Evolutionary conservation across 2,113 vertebrate genomes (phyloP), one percentile per base, ranked within the genome.

Genomic region (Eulacestoma nigropectus): DNA sequence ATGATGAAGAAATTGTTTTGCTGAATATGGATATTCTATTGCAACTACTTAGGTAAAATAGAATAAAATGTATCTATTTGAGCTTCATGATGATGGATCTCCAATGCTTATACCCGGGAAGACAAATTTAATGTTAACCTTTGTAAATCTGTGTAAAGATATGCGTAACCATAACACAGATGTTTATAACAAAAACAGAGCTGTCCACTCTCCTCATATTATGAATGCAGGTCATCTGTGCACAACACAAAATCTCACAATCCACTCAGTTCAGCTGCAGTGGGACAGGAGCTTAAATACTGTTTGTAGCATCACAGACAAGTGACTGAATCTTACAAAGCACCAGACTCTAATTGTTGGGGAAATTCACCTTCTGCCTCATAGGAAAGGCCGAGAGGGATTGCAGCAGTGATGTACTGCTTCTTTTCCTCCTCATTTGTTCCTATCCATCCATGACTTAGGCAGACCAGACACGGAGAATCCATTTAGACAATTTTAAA

Each of bases 391-490:
- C 9, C 3, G 0, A 35, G 32, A 83, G 72, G 30, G 35, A 39
- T 10, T 75, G 27, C 22, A 81, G 29, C 57, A 72, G 33, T 8
- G 10, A 55, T 22, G 27, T 5, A 67, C 12, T 0, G 2, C 21
- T 47, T 46, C 37, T 44, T 84, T 87, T 86, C 27, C 30, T 75
- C 32, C 42, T 78, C 35, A 44, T 85, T 93, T 90, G 10, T 29
- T 86, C 10, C 69, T 46, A 42, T 52, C 32, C 41, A 21, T 69
- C 32, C 47, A 10, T 47, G 64, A 77, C 26, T 57, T 7, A 67
- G 37, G n/a, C 0, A 4, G 37, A 80, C 17, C 22, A 90, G 63
- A 16, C 18, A 30, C 0, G 0, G 0, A 57, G 27, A 33, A 47
- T 23, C 44, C 9, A 16, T 59, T 90, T 42, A 85, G 55, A 44